Evolutionary conservation across 2,113 vertebrate genomes (phyloP).

Genomic region (Carlito syrichta): DNA sequence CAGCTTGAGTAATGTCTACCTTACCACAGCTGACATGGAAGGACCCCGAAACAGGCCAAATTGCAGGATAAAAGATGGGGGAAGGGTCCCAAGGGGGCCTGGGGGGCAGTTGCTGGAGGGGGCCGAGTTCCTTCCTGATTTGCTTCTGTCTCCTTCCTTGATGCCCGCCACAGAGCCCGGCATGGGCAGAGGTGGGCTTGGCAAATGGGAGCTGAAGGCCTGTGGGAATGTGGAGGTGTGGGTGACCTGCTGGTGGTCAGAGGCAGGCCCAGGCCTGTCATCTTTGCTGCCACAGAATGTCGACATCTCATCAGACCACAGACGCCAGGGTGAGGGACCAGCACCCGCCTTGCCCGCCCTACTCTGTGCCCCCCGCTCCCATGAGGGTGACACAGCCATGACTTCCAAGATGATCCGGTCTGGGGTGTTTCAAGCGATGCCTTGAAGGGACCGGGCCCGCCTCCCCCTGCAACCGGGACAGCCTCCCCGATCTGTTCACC

Average conservation of each 20-base stretch:
- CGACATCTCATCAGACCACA: background rate
- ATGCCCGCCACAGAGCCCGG: background rate
- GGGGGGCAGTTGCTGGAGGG: background rate
- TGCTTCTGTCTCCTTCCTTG: too few relatives aligned
- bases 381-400: fast-evolving
- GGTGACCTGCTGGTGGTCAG: background rate
- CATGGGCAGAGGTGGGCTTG: fast-evolving
- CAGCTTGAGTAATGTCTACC: background rate
- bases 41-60: background rate
- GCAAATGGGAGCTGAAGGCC: background rate
- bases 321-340: background rate
- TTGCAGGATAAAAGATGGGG: background rate
- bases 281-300: background rate
- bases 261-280: too few relatives aligned
- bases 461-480: background rate
- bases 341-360: background rate
- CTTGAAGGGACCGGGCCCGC: background rate
- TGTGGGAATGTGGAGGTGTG: background rate
- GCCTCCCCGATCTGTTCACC: fast-evolving
- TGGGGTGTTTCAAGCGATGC: background rate
- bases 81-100: fast-evolving
- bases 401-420: background rate
- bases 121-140: background rate
- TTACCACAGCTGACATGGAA: background rate
- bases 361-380: background rate